phyloP scores from a whole-genome alignment of 1,140 invertebrate species.

The Heliconius hewitsoni region DNA sequence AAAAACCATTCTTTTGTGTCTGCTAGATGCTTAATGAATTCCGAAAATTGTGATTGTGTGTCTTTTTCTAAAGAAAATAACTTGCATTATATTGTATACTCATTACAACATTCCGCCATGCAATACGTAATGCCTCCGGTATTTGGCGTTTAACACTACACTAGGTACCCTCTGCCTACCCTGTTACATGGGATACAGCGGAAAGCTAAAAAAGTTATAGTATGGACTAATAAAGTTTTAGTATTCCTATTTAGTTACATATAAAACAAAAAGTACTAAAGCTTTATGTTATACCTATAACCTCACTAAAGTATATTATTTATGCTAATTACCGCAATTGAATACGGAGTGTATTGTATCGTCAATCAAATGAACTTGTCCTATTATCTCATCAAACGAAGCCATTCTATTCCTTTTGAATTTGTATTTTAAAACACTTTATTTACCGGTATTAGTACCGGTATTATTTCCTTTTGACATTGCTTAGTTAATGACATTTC shows the following conservation, averaged over 20 bases:
- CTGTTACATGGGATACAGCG: too few relatives aligned
- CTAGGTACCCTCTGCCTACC: too few relatives aligned
- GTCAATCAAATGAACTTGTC: conserved; percentile 57
- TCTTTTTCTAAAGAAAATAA: conserved; percentile 35
- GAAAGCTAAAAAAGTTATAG: too few relatives aligned
- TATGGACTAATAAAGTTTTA: neutral
- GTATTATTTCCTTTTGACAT: neutral
- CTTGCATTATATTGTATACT: too few relatives aligned
- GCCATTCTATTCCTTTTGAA: conserved; percentile 38
- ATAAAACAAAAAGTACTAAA: too few relatives aligned
- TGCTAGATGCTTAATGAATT: conserved; percentile 54
- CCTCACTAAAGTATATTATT: neutral
- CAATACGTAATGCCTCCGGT: too few relatives aligned
- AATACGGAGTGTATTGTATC: conserved; percentile 24
- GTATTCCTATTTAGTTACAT: too few relatives aligned
- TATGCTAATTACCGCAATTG: conserved; percentile 2
- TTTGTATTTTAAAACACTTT: neutral
- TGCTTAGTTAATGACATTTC: neutral
- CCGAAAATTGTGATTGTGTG: conserved; percentile 38
- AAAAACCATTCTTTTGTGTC: conserved; percentile 61
- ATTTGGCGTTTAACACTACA: too few relatives aligned
- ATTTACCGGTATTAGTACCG: neutral
- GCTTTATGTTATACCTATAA: too few relatives aligned
- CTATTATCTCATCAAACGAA: conserved; percentile 58
- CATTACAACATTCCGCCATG: too few relatives aligned